phyloP scores from a whole-genome alignment of 2,113 vertebrate species.

The Dinomys branickii region DNA sequence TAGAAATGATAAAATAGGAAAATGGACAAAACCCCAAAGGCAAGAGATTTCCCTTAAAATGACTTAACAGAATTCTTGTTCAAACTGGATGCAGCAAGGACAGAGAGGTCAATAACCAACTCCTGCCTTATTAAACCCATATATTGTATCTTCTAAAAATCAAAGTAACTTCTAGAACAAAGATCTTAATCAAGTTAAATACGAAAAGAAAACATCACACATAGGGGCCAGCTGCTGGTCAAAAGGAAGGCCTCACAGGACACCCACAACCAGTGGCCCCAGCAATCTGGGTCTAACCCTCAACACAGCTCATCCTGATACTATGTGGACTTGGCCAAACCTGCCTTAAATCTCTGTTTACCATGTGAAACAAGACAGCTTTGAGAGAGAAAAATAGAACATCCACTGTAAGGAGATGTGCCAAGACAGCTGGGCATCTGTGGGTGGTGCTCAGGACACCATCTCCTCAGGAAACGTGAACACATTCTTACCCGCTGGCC shows the following conservation, averaged over 20 bases:
- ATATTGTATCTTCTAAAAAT: neutral
- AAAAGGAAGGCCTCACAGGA: neutral
- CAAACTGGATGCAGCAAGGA: neutral
- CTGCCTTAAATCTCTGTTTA: neutral
- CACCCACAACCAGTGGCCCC: neutral
- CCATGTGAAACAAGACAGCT: neutral
- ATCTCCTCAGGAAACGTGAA: neutral
- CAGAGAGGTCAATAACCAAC: neutral
- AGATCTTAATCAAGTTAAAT: neutral
- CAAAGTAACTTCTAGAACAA: neutral
- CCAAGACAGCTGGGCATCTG: neutral
- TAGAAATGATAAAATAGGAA: neutral
- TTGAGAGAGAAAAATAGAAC: neutral
- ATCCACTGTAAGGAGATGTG: neutral
- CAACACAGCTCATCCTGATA: neutral
- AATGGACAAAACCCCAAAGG: neutral
- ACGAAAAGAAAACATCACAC: neutral
- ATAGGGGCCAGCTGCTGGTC: neutral
- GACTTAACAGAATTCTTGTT: neutral
- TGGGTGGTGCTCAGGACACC: neutral
- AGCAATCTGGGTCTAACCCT: neutral
- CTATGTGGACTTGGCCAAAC: neutral
- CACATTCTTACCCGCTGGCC: neutral
- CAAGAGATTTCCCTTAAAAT: neutral
- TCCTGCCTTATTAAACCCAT: neutral